A percentile compares a stretch with the other conserved stretches of the same genome.
Conservation (phyloP, 1,140 invertebrate genomes). For the Ceratina japonica region DNA sequence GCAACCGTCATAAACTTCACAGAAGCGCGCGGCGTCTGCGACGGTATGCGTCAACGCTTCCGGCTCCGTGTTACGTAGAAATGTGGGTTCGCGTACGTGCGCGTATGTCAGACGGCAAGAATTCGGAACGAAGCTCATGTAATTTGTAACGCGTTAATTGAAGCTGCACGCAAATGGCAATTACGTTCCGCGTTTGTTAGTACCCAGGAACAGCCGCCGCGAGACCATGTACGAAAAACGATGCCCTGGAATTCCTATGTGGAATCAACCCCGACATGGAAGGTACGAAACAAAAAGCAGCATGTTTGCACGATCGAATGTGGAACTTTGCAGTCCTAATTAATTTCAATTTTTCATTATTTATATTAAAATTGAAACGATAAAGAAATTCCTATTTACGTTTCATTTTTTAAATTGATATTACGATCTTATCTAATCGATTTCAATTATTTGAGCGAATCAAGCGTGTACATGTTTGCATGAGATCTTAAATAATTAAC, state of each 20-base stretch:
- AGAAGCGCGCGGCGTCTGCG: slow-evolving; percentile 7
- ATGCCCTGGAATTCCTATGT: not conserved
- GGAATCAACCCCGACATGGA: not conserved
- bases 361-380: not conserved
- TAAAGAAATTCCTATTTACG: not conserved
- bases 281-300: too few relatives aligned
- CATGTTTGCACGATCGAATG: too few relatives aligned
- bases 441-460: not conserved
- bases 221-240: not conserved
- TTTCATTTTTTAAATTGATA: not conserved
- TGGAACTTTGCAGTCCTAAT: too few relatives aligned
- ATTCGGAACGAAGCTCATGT: slow-evolving; percentile 16
- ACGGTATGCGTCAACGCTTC: slow-evolving; percentile 10
- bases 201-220: not conserved
- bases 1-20: slow-evolving; percentile 24
- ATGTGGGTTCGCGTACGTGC: not conserved
- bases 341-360: too few relatives aligned
- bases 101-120: slow-evolving; percentile 12
- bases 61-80: too few relatives aligned
- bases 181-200: slow-evolving; percentile 15
- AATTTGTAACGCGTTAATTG: slow-evolving; percentile 27
- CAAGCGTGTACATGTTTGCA: too few relatives aligned
- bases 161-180: slow-evolving; percentile 13
- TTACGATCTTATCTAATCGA: not conserved
- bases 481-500: too few relatives aligned